phyloP scores from a whole-genome alignment of 2,113 vertebrate species.

The Phainopepla nitens region DNA sequence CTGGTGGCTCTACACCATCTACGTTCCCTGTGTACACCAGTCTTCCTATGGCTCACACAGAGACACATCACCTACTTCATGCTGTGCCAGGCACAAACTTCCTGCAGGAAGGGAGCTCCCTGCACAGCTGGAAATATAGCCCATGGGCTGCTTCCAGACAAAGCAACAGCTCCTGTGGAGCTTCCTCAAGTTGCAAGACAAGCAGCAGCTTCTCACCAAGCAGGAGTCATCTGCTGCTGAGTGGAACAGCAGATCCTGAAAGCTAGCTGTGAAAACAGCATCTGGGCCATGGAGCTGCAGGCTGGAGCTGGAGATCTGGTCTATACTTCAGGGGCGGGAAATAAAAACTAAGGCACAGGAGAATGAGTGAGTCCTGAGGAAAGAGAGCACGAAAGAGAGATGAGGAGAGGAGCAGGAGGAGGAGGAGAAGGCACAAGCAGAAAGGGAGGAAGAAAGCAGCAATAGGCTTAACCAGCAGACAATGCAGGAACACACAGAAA shows the following conservation, averaged over 20 bases:
- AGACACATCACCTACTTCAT: not conserved
- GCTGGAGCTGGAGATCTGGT: too few species aligned
- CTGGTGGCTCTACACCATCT: not conserved
- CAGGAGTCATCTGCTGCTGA: not conserved
- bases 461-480: not conserved
- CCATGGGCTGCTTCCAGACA: not conserved
- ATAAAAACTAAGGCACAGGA: not conserved
- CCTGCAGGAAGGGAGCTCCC: not conserved
- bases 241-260: not conserved
- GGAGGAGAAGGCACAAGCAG: not conserved
- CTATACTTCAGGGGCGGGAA: not conserved
- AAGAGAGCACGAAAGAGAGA: not conserved
- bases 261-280: not conserved
- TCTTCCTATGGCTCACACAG: rapidly evolving
- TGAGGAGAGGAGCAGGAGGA: not conserved
- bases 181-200: not conserved
- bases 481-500: not conserved
- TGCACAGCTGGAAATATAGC: not conserved
- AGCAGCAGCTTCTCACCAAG: not conserved
- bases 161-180: not conserved
- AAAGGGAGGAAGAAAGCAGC: not conserved
- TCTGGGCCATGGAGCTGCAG: not conserved
- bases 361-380: not conserved
- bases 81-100: not conserved
- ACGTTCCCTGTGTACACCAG: not conserved